Base-by-base conservation (phyloP, 2,888 invertebrate genomes). In the Mylabris sibirica region DNA sequence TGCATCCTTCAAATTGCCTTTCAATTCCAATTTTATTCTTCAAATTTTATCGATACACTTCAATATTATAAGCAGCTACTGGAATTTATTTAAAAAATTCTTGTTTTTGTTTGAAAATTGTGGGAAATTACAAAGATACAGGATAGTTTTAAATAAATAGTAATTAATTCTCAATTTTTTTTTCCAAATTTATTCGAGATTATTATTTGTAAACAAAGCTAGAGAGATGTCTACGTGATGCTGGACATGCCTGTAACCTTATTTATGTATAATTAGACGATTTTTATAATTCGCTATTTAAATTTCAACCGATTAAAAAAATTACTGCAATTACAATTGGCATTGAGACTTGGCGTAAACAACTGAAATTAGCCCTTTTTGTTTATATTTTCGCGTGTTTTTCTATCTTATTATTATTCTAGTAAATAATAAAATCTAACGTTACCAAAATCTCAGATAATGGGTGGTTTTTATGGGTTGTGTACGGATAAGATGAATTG, bases 191-290 rank as follows among this genome's bases (percentile, higher is more conserved):
- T 17, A 44, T 44, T 0, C 44, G 44, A 44, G 44, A 44, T n/a
- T 14, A 24, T 57, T 35, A 30, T 38, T 61, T 62, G 62, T 41
- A 62, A 41, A 62, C 62, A 62, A 38, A 41, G 14, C 22, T 62
- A 41, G 2, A 62, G 41, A 22, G 38, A 41, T 62, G 62, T 26
- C 62, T 62, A 62, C 62, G 62, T 62, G 62, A 62, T 62, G 22
- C n/a, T 41, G 44, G 22, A 24, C 61, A 61, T 20, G 62, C 20
- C 17, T n/a, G 11, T n/a, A 6, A 17, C 26, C 41, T 38, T n/a
- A 17, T n/a, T 12, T 20, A 20, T 14, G 14, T 26, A 14, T 6
- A 57, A 26, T 24, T 22, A 3, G 12, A 24, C 6, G 12, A 4
- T 57, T 57, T 24, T 14, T 22, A 53, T 53, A 53, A 53, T 53